phyloP scores from a whole-genome alignment of 2,888 invertebrate genomes.

The Phymatocera aterrima region DNA sequence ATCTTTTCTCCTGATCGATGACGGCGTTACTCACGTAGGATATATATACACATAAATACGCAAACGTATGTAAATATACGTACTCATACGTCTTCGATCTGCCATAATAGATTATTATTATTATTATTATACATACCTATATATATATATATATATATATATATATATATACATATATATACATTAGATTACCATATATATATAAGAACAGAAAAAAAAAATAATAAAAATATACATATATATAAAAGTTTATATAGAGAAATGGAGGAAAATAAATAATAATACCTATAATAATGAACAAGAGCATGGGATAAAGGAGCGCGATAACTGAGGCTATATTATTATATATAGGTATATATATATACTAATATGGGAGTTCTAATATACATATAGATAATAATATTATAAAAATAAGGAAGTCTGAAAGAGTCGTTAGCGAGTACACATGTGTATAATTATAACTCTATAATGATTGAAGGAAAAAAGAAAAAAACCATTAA shows the following conservation, averaged over 20 bases:
- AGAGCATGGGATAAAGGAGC: too few relatives aligned
- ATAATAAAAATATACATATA: not conserved
- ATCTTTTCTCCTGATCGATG: not conserved
- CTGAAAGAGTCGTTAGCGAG: conserved; percentile 42
- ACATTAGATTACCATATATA: too few relatives aligned
- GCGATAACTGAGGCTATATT: too few relatives aligned
- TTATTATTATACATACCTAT: conserved; percentile 56
- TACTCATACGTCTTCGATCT: conserved; percentile 18
- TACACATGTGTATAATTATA: conserved; percentile 44
- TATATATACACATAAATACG: too few relatives aligned
- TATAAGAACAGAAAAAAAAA: conserved; percentile 31
- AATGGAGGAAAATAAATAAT: conserved; percentile 21
- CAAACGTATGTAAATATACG: not conserved
- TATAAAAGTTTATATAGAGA: conserved; percentile 43
- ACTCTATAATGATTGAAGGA: conserved; percentile 41
- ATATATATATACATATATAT: not conserved
- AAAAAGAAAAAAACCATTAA: conserved; percentile 46
- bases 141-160: conserved; percentile 50
- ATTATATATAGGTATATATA: too few relatives aligned
- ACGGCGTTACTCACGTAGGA: not conserved
- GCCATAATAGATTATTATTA: conserved; percentile 50
- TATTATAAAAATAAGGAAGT: conserved; percentile 36
- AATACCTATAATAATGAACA: not conserved
- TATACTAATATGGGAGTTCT: too few relatives aligned
- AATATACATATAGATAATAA: conserved; percentile 49